phyloP scores from a whole-genome alignment of 2,797 vertebrate species.

The Channallabes apus region DNA sequence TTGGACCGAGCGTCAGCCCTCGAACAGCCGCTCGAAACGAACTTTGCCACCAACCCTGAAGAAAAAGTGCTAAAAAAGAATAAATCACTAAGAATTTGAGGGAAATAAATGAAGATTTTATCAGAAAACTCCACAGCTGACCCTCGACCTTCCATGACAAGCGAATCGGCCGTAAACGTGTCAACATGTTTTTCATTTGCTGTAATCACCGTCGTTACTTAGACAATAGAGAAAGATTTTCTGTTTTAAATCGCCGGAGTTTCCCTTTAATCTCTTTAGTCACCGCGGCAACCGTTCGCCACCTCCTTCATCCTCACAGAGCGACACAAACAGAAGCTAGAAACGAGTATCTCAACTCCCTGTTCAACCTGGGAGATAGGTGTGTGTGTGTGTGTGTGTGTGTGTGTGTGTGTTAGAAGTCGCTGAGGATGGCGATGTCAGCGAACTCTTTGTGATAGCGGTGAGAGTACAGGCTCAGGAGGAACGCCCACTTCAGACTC shows the following conservation, averaged over 20 bases:
- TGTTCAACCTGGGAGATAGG: background rate
- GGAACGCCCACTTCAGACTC: conserved; percentile 88
- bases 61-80: too few species aligned
- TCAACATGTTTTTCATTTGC: background rate
- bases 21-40: too few species aligned
- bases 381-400: background rate
- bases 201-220: background rate
- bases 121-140: background rate
- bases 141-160: background rate
- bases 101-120: background rate
- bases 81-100: too few species aligned
- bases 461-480: conserved; percentile 81
- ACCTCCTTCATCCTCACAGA: background rate
- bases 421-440: conserved; percentile 94
- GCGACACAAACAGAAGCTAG: background rate
- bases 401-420: conserved; percentile 77
- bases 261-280: conserved; percentile 1
- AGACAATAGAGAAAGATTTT: background rate
- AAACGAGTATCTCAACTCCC: background rate
- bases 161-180: background rate
- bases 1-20: background rate
- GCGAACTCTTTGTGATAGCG: conserved; percentile 91
- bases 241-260: background rate
- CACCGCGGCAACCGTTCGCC: background rate
- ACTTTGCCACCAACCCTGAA: too few species aligned